These are phyloP conservation scores for Ormia ochracea DNA, from an alignment of 2,888 invertebrate species.

Conservation along the genomic window DNA sequence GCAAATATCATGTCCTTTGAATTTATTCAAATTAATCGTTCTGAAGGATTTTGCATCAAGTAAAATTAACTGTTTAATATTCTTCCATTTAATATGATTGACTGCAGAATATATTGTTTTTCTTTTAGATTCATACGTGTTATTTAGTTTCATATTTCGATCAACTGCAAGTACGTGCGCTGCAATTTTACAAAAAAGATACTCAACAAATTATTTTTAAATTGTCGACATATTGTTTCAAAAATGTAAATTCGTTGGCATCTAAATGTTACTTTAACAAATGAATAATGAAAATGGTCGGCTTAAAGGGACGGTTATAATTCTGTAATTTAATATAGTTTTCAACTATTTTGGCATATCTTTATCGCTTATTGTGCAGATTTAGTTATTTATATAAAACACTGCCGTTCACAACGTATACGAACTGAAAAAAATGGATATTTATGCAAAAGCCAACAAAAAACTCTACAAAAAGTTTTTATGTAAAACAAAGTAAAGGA, in stretches of 20 bases:
- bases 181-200: too few relatives aligned
- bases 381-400: conserved; percentile 4
- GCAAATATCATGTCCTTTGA: too few relatives aligned
- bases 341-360: not conserved
- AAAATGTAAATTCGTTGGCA: not conserved
- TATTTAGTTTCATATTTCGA: too few relatives aligned
- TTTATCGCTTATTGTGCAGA: not conserved
- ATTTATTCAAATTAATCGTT: too few relatives aligned
- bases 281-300: not conserved
- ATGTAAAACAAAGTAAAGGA: conserved; percentile 18
- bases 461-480: conserved; percentile 16
- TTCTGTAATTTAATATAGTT: not conserved
- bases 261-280: not conserved
- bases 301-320: not conserved
- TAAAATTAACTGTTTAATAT: too few relatives aligned
- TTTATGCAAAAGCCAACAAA: conserved; percentile 16
- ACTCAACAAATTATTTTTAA: not conserved
- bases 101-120: too few relatives aligned
- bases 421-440: conserved; percentile 1
- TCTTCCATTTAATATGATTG: too few relatives aligned
- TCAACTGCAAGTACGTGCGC: too few relatives aligned
- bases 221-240: not conserved
- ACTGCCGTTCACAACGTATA: not conserved
- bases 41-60: too few relatives aligned
- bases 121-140: too few relatives aligned